Base-by-base conservation (phyloP, 2,113 vertebrate genomes). In the Myotis yumanensis region DNA sequence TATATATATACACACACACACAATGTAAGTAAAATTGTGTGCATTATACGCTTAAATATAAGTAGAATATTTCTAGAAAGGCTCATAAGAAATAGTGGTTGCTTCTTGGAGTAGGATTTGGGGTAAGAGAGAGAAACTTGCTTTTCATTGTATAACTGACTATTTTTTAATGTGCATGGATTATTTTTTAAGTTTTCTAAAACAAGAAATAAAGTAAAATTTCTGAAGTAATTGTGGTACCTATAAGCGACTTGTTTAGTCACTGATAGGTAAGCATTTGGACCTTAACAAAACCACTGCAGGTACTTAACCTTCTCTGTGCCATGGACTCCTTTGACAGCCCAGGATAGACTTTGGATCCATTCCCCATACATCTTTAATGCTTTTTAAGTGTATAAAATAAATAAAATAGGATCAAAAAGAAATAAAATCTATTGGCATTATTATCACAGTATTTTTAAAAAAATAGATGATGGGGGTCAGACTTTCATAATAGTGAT, bases 151-250 rank as follows among this genome's bases (percentile, higher is more conserved):
- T 69, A n/a, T 11, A 64, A 43, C 17, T 77, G 52, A 84, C 52
- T 59, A 32, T 80, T 83, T 82, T 92, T 52, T 51, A 69, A 86
- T 28, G 23, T 69, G 12, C 20, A 17, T 77, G 40, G 40, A 69
- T 76, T 86, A 59, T 69, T 75, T 48, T 95, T 89, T 68, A 66
- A 80, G 35, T 48, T 94, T 88, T 68, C 28, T 51, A 66, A 91
- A n/a, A 46, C 62, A 94, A 87, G n/a, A 76, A 94, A 86, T 40
- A 77, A 82, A 57, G 17, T 51, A 82, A 90, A 93, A 91, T 93
- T 25, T 77, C 48, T 64, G 18, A 81, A 71, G 28, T 62, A 81
- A 59, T 68, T 91, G 23, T 73, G 40, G 83, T 37, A 68, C 7
- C n/a, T 59, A 22, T 86, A 77, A 89, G 54, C 4, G 40, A 43